Base-by-base conservation (phyloP, 2,113 vertebrate genomes). In the Phalacrocorax carbo region DNA sequence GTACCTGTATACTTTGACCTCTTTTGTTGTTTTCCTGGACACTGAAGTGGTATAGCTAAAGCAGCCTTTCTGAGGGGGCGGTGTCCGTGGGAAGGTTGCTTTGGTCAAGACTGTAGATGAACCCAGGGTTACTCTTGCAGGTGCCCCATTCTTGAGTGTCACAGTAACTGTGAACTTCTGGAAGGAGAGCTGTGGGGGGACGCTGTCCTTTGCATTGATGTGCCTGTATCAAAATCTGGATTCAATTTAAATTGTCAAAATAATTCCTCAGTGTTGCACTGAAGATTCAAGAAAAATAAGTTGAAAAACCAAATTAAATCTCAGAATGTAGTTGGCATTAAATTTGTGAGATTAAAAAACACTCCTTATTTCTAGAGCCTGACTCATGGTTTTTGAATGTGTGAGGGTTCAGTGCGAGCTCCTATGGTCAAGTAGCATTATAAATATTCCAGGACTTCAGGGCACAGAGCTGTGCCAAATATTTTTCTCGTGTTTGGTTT, bases 351-450 rank as follows among this genome's bases (percentile, higher is more conserved):
- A 94, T 95, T 84, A 86, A 94, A 89, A 93, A 91, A 22, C 76
- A 25, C 61, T 91, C 13, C 83, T 82, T 91, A 95, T 94, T 95
- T 94, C 89, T 85, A 61, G 86, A 66, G 57, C 80, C 65, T 97
- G 93, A 96, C 88, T 97, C 92, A 91, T 54, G 44, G n/a, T 54
- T 93, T 94, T 91, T 96, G 91, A 93, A 96, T 95, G 96, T 13
- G 5, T 76, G 95, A 94, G 83, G 94, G 93, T 96, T 88, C 88
- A 94, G 42, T 0, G 0, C 81, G 86, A 64, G 73, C 65, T 84
- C 46, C 82, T 82, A 13, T 86, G 91, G 91, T 96, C 70, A 87
- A 91, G 93, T 58, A 97, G 81, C 91, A n/a, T 85, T 87, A 69
- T 91, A 97, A 95, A 72, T 95, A 89, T 95, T 96, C 89, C 57